Conservation (phyloP, 92 coral and sea anemone species). For the Palythoa heliodiscus region DNA sequence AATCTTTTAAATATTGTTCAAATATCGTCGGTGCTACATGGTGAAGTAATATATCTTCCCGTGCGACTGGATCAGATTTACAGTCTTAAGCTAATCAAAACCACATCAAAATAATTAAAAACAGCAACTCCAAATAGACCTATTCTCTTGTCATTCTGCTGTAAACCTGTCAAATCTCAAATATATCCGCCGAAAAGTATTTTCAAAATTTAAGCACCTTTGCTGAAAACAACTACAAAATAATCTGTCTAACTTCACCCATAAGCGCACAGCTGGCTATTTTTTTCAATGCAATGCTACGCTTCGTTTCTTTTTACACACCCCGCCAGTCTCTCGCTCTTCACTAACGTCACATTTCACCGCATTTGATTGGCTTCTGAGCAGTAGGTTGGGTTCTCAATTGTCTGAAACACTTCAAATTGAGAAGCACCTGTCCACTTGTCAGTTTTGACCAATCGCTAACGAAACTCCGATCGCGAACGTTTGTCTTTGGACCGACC, state of each 20-base stretch:
- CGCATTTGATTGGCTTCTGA: conserved; percentile 88
- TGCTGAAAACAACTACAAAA: conserved; percentile 24
- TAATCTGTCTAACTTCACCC: conserved; percentile 39
- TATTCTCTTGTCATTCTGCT: conserved; percentile 45
- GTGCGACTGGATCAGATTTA: conserved; percentile 71
- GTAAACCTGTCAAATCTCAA: not conserved
- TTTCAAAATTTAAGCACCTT: conserved; percentile 33
- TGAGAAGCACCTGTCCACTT: conserved; percentile 52
- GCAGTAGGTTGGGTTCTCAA: conserved; percentile 92
- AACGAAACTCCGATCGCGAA: conserved; percentile 18
- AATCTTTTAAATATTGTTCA: conserved; percentile 67
- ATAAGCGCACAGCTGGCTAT: conserved; percentile 42
- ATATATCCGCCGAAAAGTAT: conserved; percentile 7
- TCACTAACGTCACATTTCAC: conserved; percentile 45
- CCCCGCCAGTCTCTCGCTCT: conserved; percentile 43
- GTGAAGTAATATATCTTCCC: conserved; percentile 78
- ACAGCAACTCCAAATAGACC: conserved; percentile 62
- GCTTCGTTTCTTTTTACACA: conserved; percentile 39
- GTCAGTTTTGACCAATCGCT: conserved; percentile 37
- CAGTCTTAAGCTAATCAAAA: conserved; percentile 73
- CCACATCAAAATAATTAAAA: conserved; percentile 82
- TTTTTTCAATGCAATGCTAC: conserved; percentile 42
- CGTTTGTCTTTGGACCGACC: not conserved
- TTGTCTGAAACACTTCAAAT: conserved; percentile 65
- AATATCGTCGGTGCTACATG: conserved; percentile 78